A percentile compares a stretch with the other conserved stretches of the same genome.
Evolutionary conservation across 1,140 invertebrate genomes (phyloP).

Genomic region (Drosophila nigrodunni): DNA sequence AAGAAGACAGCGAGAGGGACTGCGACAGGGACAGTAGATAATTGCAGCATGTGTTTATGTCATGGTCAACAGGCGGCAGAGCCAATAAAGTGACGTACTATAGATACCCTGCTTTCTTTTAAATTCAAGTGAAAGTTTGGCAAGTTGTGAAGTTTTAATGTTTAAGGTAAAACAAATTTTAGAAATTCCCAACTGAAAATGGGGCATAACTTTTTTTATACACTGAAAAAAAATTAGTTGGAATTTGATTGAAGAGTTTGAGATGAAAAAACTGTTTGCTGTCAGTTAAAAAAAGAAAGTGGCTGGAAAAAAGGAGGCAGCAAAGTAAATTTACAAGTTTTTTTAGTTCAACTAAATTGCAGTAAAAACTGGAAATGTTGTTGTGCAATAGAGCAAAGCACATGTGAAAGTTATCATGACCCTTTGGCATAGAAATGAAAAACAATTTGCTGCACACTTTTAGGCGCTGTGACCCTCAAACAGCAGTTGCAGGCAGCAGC

Average conservation of each 20-base stretch:
- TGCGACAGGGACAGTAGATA: conserved; percentile 3
- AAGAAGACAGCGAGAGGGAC: background rate
- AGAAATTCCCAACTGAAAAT: too few relatives aligned
- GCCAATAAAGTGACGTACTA: conserved; percentile 16
- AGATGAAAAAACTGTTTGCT: too few relatives aligned
- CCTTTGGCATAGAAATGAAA: conserved; percentile 17
- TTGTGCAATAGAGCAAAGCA: background rate
- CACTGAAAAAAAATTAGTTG: too few relatives aligned
- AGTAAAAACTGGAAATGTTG: background rate
- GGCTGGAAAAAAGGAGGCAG: too few relatives aligned
- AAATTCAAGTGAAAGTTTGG: too few relatives aligned
- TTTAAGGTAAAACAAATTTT: too few relatives aligned
- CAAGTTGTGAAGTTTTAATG: too few relatives aligned
- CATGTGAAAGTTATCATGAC: conserved; percentile 11
- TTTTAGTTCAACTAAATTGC: background rate
- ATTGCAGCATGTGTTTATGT: conserved; percentile 40
- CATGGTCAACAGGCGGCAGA: conserved; percentile 53
- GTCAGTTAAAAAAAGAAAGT: too few relatives aligned
- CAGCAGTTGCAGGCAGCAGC: conserved; percentile 1
- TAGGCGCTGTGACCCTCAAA: conserved; percentile 4
- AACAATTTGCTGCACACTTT: conserved; percentile 11
- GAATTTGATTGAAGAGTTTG: too few relatives aligned
- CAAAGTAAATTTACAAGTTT: too few relatives aligned
- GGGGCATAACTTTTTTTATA: too few relatives aligned
- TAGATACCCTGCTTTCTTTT: conserved; percentile 6